Percentiles rank a stretch among this genome's conserved stretches.
phyloP scores from a whole-genome alignment of 2,888 invertebrate genomes.

The Acanthosepion esculentum region DNA sequence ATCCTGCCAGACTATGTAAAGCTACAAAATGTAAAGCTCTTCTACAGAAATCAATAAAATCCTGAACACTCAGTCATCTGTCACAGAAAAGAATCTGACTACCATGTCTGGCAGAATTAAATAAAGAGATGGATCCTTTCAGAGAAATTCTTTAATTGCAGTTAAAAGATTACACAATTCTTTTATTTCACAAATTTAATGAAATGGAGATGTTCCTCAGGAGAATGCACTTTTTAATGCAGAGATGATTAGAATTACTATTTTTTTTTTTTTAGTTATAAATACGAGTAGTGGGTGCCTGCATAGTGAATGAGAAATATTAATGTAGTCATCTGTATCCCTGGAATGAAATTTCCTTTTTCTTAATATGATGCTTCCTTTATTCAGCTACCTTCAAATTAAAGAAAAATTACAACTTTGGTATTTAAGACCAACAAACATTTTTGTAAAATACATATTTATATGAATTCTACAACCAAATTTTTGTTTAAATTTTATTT shows the following conservation, averaged over 20 bases:
- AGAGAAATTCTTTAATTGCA: not conserved
- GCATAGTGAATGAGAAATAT: not conserved
- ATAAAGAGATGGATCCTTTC: not conserved
- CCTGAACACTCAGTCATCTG: constrained; percentile 8
- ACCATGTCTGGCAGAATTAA: not conserved
- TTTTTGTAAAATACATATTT: too few species aligned
- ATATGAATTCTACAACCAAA: not conserved
- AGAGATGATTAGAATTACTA: not conserved
- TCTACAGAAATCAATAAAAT: not conserved
- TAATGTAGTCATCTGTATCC: not conserved
- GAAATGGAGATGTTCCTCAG: not conserved
- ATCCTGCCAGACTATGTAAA: not conserved
- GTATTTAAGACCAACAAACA: not conserved
- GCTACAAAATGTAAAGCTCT: not conserved
- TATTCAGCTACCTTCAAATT: not conserved
- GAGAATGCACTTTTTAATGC: not conserved
- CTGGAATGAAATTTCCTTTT: not conserved
- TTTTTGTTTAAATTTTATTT: too few species aligned
- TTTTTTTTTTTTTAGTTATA: not conserved
- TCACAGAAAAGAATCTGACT: constrained; percentile 10
- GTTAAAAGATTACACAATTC: constrained; percentile 33
- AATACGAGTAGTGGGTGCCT: not conserved
- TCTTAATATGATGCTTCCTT: not conserved
- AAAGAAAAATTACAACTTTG: not conserved
- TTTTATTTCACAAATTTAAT: constrained; percentile 6